Evolutionary conservation across 2,797 vertebrate genomes (phyloP).

Genomic region (Prionace glauca): DNA sequence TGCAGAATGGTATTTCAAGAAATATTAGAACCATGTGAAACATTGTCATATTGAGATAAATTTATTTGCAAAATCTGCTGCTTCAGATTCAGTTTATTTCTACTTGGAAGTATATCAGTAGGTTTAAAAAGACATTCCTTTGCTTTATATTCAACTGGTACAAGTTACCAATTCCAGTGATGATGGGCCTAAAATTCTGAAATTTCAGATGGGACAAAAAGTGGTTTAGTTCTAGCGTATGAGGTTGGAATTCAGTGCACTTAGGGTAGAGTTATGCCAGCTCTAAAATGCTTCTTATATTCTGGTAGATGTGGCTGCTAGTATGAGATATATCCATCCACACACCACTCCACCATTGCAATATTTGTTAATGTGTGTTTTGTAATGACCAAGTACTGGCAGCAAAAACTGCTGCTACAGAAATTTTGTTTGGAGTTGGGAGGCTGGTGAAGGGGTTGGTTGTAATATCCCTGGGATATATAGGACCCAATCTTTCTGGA

Average conservation of each 20-base stretch:
- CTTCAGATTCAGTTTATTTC: background rate
- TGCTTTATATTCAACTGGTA: background rate
- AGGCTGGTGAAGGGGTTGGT: background rate
- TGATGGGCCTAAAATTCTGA: background rate
- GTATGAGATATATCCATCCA: background rate
- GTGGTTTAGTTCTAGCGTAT: background rate
- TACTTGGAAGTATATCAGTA: background rate
- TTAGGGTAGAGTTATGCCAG: background rate
- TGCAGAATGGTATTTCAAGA: background rate
- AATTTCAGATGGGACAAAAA: background rate
- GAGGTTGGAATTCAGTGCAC: background rate
- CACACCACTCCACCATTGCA: too few species aligned
- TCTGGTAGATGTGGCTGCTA: background rate
- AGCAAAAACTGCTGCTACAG: background rate
- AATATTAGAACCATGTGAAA: background rate
- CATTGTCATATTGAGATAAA: background rate
- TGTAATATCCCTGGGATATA: background rate
- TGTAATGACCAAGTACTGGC: background rate
- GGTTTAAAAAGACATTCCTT: background rate
- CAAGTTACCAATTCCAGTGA: background rate
- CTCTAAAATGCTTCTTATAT: background rate
- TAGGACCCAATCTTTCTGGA: background rate
- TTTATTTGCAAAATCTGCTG: background rate
- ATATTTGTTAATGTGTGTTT: background rate
- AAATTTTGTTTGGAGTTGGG: background rate